phyloP scores from a whole-genome alignment of 2,888 invertebrate species.

The Proisotoma minuta region DNA sequence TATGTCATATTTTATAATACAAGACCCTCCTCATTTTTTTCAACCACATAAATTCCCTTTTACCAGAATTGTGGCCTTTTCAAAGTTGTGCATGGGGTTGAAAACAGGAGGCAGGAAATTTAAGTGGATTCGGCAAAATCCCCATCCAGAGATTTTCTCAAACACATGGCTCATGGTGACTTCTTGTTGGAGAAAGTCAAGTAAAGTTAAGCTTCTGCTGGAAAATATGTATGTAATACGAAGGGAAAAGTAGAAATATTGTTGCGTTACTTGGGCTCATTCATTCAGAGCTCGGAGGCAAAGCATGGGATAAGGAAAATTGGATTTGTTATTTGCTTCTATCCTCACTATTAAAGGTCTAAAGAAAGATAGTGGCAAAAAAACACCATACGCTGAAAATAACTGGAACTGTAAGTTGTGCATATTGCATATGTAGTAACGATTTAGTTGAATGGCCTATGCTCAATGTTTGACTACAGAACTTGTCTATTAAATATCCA shows the following conservation, averaged over 20 bases:
- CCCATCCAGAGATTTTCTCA: background rate
- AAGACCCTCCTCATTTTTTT: too few species aligned
- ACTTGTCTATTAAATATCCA: background rate
- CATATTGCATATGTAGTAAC: too few species aligned
- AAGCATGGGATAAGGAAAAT: background rate
- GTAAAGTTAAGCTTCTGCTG: background rate
- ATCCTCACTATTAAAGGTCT: background rate
- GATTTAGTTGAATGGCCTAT: too few species aligned
- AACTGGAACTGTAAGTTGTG: too few species aligned
- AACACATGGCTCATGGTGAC: background rate
- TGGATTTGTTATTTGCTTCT: background rate
- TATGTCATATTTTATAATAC: too few species aligned
- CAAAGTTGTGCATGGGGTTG: too few species aligned
- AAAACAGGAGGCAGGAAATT: too few species aligned
- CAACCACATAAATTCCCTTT: too few species aligned
- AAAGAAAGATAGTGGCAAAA: background rate
- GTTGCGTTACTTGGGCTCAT: background rate
- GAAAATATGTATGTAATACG: background rate
- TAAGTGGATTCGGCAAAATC: background rate
- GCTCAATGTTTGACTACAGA: too few species aligned
- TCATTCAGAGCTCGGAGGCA: background rate
- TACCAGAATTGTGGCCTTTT: background rate
- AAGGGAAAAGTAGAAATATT: constrained; percentile 6
- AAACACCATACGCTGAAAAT: too few species aligned
- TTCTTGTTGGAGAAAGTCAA: background rate